These are phyloP conservation scores for Cavia aperea DNA, from an alignment of 2,113 vertebrate genomes.

Conservation along the genomic window DNA sequence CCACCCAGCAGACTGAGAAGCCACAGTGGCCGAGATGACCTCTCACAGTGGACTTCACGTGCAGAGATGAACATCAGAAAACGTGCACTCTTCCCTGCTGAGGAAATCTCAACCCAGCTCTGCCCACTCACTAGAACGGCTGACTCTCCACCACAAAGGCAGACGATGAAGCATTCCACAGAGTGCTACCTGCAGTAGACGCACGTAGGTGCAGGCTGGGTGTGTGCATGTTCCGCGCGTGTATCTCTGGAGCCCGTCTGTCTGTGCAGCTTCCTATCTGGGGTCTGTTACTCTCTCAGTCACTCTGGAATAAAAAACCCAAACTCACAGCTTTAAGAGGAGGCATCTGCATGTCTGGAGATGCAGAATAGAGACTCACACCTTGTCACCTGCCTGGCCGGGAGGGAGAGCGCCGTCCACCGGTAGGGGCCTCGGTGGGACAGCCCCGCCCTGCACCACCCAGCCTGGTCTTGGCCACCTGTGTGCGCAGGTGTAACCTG, in stretches of 20 bases:
- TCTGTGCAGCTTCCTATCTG: not conserved
- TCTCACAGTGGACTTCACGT: not conserved
- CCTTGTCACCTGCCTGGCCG: too few relatives aligned
- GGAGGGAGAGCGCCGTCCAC: not conserved
- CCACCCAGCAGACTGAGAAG: accelerated
- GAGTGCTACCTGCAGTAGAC: not conserved
- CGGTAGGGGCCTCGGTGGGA: not conserved
- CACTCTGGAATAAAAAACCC: not conserved
- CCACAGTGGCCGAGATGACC: accelerated
- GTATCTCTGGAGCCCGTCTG: not conserved
- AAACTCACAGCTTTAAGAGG: too few relatives aligned
- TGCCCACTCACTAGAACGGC: not conserved
- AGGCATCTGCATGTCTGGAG: not conserved
- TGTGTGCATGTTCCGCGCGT: not conserved
- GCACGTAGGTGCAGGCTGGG: accelerated
- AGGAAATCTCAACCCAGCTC: not conserved
- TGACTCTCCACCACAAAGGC: not conserved
- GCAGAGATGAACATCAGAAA: not conserved
- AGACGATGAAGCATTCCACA: not conserved
- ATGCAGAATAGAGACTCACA: not conserved
- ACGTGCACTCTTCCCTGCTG: not conserved
- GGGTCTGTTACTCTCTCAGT: not conserved
- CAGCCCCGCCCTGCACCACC: not conserved
- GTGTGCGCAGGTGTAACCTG: not conserved
- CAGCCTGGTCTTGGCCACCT: not conserved